A percentile compares a stretch with the other conserved stretches of the same genome.
These are phyloP conservation scores for Hydrophis major DNA, from an alignment of 2,797 vertebrate species.

Conservation along the genomic window DNA sequence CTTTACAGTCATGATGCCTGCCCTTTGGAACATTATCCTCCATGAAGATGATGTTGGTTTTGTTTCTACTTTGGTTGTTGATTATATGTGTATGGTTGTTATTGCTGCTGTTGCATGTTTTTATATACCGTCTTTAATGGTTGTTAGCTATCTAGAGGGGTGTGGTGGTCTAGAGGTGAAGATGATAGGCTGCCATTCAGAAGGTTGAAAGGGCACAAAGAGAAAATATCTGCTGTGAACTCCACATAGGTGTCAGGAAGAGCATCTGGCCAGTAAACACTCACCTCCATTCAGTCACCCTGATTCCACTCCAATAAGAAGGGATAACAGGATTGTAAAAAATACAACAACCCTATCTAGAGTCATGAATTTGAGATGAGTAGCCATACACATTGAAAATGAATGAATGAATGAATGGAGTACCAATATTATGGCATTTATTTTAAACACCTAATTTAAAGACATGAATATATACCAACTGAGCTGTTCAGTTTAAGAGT, in stretches of 20 bases:
- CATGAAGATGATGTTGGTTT: neutral
- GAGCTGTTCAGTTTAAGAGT: neutral
- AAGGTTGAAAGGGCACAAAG: too few relatives aligned
- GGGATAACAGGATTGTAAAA: too few relatives aligned
- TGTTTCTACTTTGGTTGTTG: neutral
- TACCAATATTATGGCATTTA: neutral
- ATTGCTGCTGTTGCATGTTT: neutral
- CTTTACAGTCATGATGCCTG: neutral
- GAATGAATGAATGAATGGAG: neutral
- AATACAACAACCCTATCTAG: neutral
- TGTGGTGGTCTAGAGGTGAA: too few relatives aligned
- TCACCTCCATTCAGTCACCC: too few relatives aligned
- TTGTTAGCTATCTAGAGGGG: too few relatives aligned
- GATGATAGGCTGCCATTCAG: too few relatives aligned
- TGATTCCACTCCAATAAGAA: too few relatives aligned
- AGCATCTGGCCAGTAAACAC: too few relatives aligned
- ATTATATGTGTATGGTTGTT: neutral
- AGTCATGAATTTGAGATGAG: neutral
- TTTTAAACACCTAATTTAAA: neutral
- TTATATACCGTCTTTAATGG: neutral
- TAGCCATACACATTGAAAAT: neutral
- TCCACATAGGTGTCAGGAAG: too few relatives aligned
- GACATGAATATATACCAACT: neutral
- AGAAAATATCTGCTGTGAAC: too few relatives aligned
- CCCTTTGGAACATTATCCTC: neutral